Base-by-base conservation (phyloP, 2,888 invertebrate genomes). In the Meteorus cinctellus region DNA sequence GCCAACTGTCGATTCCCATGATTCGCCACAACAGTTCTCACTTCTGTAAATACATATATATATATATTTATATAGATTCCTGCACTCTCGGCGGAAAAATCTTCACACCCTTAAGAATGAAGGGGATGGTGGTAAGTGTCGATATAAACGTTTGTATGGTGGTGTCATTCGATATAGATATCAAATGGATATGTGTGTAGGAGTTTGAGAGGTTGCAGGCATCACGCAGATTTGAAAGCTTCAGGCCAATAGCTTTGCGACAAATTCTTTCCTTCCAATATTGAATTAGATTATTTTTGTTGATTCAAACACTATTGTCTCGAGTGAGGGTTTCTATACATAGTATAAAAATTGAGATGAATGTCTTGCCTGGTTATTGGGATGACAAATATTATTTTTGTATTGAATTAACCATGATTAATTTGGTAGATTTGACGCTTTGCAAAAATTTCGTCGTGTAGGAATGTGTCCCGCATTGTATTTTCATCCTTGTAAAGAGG, bases 1-100 rank as follows among this genome's bases (percentile, higher is more conserved):
- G 77, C 81, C 88, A 88, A 82, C 86, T 88, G 88, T 75, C 80
- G 74, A 78, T 88, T 88, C 88, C 80, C 88, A 88, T 86, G 87
- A 81, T 83, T 85, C 81, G 78, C 81, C 82, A 79, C 75, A 51
- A 80, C 75, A 78, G 72, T 72, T 81, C 75, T 80, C 74, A 79
- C 78, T 80, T 80, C 80, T 34, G 34, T 34, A 34, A 34, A 34
- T 34, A 34, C 34, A 8, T 34, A 41, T 41, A 12, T 41, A 41
- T 34, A 34, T 34, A 34, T 34, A 8, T 34, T 34, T 79, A 73
- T 79, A 82, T 81, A 77, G 76, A 80, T 80, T 81, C 79, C 79
- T 76, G 69, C 78, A 77, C 82, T 81, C 77, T 74, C 74, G 31
- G 55, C 74, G 68, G 41, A 72, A 74, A 78, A 76, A 76, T 78